These are phyloP conservation scores for Nemotelus pantherinus DNA, from an alignment of 2,888 invertebrate species.

Conservation along the genomic window DNA sequence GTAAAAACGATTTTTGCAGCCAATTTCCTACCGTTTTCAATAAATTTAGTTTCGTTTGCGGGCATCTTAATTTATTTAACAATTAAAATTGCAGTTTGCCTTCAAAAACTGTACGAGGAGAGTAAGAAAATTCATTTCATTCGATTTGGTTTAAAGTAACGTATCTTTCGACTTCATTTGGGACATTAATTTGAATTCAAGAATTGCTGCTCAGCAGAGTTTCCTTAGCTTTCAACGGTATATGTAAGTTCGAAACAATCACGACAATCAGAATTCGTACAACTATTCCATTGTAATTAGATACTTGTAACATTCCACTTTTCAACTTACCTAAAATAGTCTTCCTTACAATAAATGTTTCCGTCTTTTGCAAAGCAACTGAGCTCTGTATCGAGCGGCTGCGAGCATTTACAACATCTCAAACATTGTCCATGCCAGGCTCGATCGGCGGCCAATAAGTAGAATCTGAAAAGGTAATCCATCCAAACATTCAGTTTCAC, in stretches of 20 bases:
- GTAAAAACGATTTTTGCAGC: no score
- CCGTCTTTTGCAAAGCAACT: conserved; percentile 91
- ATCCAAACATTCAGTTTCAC: conserved; percentile 32
- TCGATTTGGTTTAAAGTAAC: no score
- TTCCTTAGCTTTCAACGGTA: no score
- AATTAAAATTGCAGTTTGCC: no score
- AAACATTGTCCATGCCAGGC: conserved; percentile 91
- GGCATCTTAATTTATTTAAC: no score
- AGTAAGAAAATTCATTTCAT: no score
- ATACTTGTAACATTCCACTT: conserved; percentile 20
- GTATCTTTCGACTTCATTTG: no score
- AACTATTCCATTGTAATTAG: conserved; percentile 38
- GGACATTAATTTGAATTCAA: no score
- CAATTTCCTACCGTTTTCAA: no score
- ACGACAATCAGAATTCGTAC: conserved; percentile 22
- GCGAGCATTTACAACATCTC: conserved; percentile 83
- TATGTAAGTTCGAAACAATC: not conserved
- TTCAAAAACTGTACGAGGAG: no score
- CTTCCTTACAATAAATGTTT: conserved; percentile 92
- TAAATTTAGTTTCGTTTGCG: no score
- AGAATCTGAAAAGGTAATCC: conserved; percentile 65
- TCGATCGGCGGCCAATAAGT: conserved; percentile 85
- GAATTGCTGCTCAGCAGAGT: no score
- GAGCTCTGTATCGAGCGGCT: conserved; percentile 84
- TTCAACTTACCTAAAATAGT: conserved; percentile 84